Evolutionary conservation across 2,113 vertebrate species (phyloP).

Genomic region (Rutilus rutilus): DNA sequence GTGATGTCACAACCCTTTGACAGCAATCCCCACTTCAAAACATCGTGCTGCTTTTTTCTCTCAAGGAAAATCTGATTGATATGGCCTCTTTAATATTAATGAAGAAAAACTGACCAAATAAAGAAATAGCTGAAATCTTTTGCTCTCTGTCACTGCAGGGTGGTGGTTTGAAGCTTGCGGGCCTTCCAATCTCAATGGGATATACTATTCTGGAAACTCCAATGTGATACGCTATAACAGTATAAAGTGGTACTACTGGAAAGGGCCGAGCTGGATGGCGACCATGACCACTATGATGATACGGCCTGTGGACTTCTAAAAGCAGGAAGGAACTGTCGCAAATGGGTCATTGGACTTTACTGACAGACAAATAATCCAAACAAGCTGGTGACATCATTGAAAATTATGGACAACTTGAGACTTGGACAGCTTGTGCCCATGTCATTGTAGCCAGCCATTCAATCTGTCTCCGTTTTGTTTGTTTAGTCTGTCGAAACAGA

Average conservation of each 20-base stretch:
- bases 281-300: constrained; percentile 84
- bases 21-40: not conserved
- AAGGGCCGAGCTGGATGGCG: constrained; percentile 78
- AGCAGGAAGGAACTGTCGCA: constrained; percentile 7
- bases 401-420: constrained; percentile 42
- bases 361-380: constrained; percentile 39
- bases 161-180: constrained; percentile 89
- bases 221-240: constrained; percentile 78
- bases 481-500: constrained; percentile 21
- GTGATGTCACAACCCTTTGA: too few species aligned
- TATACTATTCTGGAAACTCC: constrained; percentile 76
- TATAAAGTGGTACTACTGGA: constrained; percentile 89
- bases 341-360: not conserved
- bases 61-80: not conserved
- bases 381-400: constrained; percentile 36
- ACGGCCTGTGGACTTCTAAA: constrained; percentile 77
- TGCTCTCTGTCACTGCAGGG: constrained; percentile 66
- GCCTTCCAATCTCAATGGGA: constrained; percentile 83
- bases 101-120: not conserved
- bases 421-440: constrained; percentile 30
- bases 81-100: not conserved
- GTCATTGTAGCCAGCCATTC: constrained; percentile 31
- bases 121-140: not conserved
- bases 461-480: constrained; percentile 45
- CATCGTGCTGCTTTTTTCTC: not conserved